Percentiles rank a stretch among this genome's conserved stretches.
phyloP scores from a whole-genome alignment of 2,888 invertebrate genomes.

The Acrobasis repandana region DNA sequence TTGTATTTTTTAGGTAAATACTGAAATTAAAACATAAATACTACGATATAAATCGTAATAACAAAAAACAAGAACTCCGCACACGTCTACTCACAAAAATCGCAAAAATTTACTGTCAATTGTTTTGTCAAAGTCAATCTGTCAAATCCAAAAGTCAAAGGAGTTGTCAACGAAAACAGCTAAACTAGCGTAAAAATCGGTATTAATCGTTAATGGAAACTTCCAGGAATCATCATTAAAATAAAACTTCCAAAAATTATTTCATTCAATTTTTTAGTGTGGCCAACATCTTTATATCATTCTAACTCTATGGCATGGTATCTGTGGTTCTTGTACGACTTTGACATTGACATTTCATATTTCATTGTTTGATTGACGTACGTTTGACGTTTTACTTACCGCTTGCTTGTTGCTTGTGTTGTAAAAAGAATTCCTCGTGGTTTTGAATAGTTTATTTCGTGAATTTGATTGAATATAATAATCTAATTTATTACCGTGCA shows the following conservation, averaged over 20 bases:
- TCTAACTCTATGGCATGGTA: too few species aligned
- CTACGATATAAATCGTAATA: not conserved
- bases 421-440: constrained; percentile 4
- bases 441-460: not conserved
- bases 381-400: not conserved
- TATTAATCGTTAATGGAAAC: too few species aligned
- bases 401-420: constrained; percentile 3
- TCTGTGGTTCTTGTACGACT: not conserved
- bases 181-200: too few species aligned
- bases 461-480: not conserved
- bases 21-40: not conserved
- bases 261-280: too few species aligned
- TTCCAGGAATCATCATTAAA: too few species aligned
- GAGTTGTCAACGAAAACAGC: too few species aligned
- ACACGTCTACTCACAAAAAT: constrained; percentile 34
- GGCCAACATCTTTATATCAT: too few species aligned
- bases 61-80: constrained; percentile 30
- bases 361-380: too few species aligned
- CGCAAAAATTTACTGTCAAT: constrained; percentile 22
- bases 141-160: too few species aligned
- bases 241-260: too few species aligned
- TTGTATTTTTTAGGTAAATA: not conserved
- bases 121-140: not conserved
- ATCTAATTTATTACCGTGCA: not conserved
- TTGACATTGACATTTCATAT: constrained; percentile 16